Base-by-base conservation (phyloP, 2,797 vertebrate species). In the Acanthurus leucopareius region DNA sequence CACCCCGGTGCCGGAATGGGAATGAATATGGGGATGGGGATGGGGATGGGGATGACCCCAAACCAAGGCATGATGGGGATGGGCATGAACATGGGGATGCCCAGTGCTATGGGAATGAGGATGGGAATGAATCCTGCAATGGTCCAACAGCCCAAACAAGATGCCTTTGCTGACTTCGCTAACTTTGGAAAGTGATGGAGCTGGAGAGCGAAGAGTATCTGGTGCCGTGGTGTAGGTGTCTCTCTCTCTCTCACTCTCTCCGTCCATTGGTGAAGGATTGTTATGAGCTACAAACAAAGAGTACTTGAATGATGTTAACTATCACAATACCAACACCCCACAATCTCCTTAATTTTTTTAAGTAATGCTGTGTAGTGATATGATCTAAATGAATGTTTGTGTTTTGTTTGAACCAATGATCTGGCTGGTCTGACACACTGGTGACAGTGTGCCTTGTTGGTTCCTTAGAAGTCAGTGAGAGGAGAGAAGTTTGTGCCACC, bases 111-210 rank as follows among this genome's bases (percentile, higher is more conserved):
- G 95, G 95, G 95, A 17, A 90, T 88, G 83, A 85, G 69, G 0
- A 90, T 97, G 95, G 93, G 40, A 14, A 45, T 48, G 96, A 90
- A 95, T 87, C 83, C 95, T 72, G 86, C 80, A 40, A 94, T 96
- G 91, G 92, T 90, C 88, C 94, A 96, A 85, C 97, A 97, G 85
- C 96, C 97, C 87, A 99, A 99, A 96, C 97, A 97, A 82, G 97
- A 99, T 93, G 97, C 97, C 95, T 99, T 99, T 87, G 97, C 98
- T 94, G 98, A 99, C 93, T 99, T 99, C 76, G 97, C 96, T 94
- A 99, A 98, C 96, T 99, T 99, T 93, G 97, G 97, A 94, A 99
- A 99, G 95, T 99, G 96, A 97, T 87, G 88, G 88, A 91, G 89
- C 86, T 10, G 86, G 89, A 82, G 72, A 85, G 90, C 86, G 76